Base-by-base conservation (phyloP, 2,113 vertebrate species). In the Trachemys scripta region DNA sequence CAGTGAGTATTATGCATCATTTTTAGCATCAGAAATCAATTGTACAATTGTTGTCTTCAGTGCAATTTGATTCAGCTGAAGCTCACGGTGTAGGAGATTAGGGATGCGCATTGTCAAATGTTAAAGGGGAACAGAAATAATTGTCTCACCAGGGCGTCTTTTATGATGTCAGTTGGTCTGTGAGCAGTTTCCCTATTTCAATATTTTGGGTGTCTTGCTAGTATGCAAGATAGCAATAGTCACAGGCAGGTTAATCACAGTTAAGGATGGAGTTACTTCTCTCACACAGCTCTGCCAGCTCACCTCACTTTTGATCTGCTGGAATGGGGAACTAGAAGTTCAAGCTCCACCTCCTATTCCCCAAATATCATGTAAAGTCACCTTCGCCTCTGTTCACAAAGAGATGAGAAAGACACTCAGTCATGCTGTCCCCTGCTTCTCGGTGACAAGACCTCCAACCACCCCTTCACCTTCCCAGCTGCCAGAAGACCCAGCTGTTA, bases 21-120 rank as follows among this genome's bases (percentile, higher is more conserved):
- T 97, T 97, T 97, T 97, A 97, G 92, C 91, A 93, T 92, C 90
- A 83, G 94, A 94, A 97, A 97, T 97, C 97, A 97, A 97, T 96
- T 90, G 93, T 85, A 91, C 89, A 96, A 97, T 97, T 97, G 96
- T 97, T 96, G 94, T 96, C 94, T 92, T 94, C 96, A 95, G 94
- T 96, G 92, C 91, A 91, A 92, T 96, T 97, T 97, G 97, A 97
- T 96, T 97, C 96, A 97, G 93, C 94, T 92, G 96, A 96, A 91
- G 85, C 94, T 95, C 1, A 2, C 49, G 92, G 92, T 95, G 95
- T 87, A 91, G 91, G 85, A 94, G 87, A 96, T 96, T 95, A 97
- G 97, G 85, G 94, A 97, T 81, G 59, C 93, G 85, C 87, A 91
- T 85, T 92, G 87, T 54, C 50, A 97, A 89, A 91, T 57, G 87